Evolutionary conservation across 2,888 invertebrate genomes (phyloP).

Genomic region (Chloroclysta siterata): DNA sequence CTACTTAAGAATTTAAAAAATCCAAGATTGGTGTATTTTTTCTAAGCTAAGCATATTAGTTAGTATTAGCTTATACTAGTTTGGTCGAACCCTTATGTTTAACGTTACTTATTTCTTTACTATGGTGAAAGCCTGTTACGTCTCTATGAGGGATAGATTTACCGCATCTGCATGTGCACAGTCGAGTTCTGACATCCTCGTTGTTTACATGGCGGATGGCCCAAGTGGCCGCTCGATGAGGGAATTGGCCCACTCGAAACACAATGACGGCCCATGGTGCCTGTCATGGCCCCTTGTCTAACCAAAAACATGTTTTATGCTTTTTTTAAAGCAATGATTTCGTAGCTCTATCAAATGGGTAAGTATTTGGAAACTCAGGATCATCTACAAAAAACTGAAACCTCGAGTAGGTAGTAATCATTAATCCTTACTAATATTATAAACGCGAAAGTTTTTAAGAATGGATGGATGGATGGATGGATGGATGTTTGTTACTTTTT

Average conservation of each 20-base stretch:
- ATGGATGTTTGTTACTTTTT: no score
- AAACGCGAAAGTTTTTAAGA: no score
- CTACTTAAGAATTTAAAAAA: no score
- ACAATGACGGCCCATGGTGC: constrained; percentile 63
- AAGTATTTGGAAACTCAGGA: neutral
- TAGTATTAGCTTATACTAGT: no score
- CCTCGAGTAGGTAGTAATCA: no score
- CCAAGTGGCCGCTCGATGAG: constrained; percentile 74
- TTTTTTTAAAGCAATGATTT: constrained; percentile 40
- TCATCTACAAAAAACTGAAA: neutral
- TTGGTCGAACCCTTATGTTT: neutral
- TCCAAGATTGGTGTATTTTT: no score
- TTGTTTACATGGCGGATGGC: constrained; percentile 79
- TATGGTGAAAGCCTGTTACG: no score
- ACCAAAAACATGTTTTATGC: constrained; percentile 57
- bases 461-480: no score
- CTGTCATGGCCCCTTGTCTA: constrained; percentile 39
- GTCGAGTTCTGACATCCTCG: constrained; percentile 38
- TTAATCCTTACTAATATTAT: no score
- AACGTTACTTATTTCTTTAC: neutral
- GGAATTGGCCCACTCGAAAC: constrained; percentile 80
- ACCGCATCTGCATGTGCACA: constrained; percentile 53
- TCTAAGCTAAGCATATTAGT: no score
- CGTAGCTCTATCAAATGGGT: neutral
- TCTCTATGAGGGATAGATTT: neutral